A percentile compares a stretch with the other conserved stretches of the same genome.
Evolutionary conservation across 2,888 invertebrate species (phyloP).

Genomic region (Drosophila neotestacea): DNA sequence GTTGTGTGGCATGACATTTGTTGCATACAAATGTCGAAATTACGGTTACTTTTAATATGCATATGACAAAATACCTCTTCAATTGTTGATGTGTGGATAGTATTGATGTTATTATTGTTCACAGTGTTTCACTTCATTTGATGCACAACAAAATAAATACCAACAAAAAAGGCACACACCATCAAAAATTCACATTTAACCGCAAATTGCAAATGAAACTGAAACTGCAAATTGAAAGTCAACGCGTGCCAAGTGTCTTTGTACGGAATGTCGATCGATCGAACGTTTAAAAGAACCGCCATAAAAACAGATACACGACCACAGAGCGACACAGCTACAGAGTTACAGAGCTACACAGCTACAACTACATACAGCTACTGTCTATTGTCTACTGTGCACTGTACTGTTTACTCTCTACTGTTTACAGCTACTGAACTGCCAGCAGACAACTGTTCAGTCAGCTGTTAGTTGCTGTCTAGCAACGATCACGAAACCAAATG

Average conservation of each 20-base stretch:
- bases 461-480: constrained; percentile 6
- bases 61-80: constrained; percentile 52
- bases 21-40: constrained; percentile 50
- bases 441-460: constrained; percentile 29
- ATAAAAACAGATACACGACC: constrained; percentile 18
- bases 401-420: constrained; percentile 6
- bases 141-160: constrained; percentile 30
- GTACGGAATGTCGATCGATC: constrained; percentile 16
- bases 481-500: background rate
- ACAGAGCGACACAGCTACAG: background rate
- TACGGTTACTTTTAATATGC: constrained; percentile 44
- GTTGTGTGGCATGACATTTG: constrained; percentile 13
- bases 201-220: constrained; percentile 10
- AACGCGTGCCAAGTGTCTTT: constrained; percentile 50
- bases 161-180: constrained; percentile 7
- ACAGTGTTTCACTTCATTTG: constrained; percentile 31
- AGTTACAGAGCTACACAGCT: constrained; percentile 16
- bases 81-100: background rate
- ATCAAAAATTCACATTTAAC: constrained; percentile 18
- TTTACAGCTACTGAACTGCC: constrained; percentile 40
- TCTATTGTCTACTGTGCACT: constrained; percentile 26
- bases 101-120: background rate
- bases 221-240: constrained; percentile 33
- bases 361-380: constrained; percentile 23
- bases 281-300: constrained; percentile 49